These are phyloP conservation scores for Atherix ibis DNA, from an alignment of 2,888 invertebrate genomes.

Conservation along the genomic window DNA sequence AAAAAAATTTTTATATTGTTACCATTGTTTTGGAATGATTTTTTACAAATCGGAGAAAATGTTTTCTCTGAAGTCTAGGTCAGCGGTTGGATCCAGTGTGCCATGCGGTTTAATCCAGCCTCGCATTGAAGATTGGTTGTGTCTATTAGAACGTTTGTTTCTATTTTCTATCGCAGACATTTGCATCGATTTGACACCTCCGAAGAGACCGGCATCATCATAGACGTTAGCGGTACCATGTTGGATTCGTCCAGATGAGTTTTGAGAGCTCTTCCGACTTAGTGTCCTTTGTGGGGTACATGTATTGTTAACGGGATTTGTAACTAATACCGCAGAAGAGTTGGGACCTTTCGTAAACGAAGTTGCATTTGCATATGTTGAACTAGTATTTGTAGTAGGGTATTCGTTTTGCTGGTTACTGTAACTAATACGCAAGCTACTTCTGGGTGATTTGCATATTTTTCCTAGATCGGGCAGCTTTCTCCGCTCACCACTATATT, in stretches of 20 bases:
- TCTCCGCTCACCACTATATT: constrained; percentile 15
- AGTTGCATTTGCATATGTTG: no score
- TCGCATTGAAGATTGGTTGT: constrained; percentile 14
- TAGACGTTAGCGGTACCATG: constrained; percentile 27
- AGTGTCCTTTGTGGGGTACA: constrained; percentile 18
- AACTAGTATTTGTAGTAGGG: constrained; percentile 24
- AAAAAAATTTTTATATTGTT: no score
- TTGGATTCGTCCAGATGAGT: constrained; percentile 15
- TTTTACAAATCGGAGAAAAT: constrained; percentile 30
- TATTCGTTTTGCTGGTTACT: constrained; percentile 13
- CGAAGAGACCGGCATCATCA: constrained; percentile 28
- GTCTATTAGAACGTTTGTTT: constrained; percentile 3
- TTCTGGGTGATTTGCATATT: constrained; percentile 25
- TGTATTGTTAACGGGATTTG: background rate
- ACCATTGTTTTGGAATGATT: background rate
- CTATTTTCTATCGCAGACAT: constrained; percentile 28
- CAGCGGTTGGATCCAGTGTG: constrained; percentile 14
- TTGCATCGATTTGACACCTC: constrained; percentile 16
- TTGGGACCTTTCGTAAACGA: no score
- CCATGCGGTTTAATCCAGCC: constrained; percentile 31
- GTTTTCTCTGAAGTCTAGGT: constrained; percentile 30
- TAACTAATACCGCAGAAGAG: no score
- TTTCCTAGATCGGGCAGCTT: constrained; percentile 29
- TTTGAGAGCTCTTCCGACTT: constrained; percentile 25
- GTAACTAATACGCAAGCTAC: constrained; percentile 19